Evolutionary conservation across 35 echinoderm and acorn worm species (phyloP), one percentile per base, ranked within the genome.

Genomic region (Ophioderma brevispina): DNA sequence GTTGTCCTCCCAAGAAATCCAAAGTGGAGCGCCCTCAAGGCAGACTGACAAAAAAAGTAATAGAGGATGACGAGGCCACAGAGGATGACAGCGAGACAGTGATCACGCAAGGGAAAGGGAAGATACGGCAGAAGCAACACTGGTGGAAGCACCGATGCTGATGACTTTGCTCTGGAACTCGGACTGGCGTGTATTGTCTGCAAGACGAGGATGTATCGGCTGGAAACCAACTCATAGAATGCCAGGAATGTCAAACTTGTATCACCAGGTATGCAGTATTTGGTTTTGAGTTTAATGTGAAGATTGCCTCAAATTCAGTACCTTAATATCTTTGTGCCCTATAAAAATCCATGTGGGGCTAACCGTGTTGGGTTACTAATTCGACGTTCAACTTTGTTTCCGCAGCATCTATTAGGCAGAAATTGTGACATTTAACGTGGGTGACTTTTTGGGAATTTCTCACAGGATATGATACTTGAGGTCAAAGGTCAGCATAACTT

Each of bases 191-290:
- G 97, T 84, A 85, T 93, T 2, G 81, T 95, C 0, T 99, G 97
- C 86, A 92, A 90, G 81, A 87, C 93, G 55, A 43, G 87, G 94
- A 86, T 80, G 92, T 95, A 31, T 92, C 97, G 1, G 88, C 94
- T 63, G 91, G 94, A 1, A 99, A 99, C 77, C 90, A 95, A n/a
- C 80, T 99, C 5, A 87, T 99, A 21, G 97, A 99, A 76, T 99
- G 97, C 40, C 97, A 99, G 81, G 97, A 99, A 35, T 99, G 97
- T 42, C 97, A 99, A 93, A 87, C 37, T 80, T 99, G 8, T 99
- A 99, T 40, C 97, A 99, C 37, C 97, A 99, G 97, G 97, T 99
- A 77, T 86, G 90, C n/a, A n/a, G n/a, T n/a, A n/a, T n/a, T n/a
- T n/a, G n/a, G n/a, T n/a, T n/a, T n/a, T n/a, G n/a, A n/a, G n/a